These are phyloP conservation scores for Ficedula albicollis DNA, from an alignment of 2,797 vertebrate species.

Conservation along the genomic window DNA sequence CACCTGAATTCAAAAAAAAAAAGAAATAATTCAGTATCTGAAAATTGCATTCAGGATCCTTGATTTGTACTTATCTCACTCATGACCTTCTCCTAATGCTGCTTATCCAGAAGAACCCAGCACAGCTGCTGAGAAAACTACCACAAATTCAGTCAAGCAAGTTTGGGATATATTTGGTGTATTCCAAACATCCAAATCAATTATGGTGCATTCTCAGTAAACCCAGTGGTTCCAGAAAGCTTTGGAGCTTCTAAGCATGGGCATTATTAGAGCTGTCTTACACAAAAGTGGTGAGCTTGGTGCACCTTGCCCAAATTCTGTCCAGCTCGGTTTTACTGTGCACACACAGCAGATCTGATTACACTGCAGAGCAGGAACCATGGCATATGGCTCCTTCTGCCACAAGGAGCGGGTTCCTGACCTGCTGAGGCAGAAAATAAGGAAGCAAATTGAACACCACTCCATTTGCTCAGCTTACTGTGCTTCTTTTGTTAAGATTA, in stretches of 20 bases:
- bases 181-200: background rate
- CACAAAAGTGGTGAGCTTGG: background rate
- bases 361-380: background rate
- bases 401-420: background rate
- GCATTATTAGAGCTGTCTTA: background rate
- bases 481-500: background rate
- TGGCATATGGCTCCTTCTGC: background rate
- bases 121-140: background rate
- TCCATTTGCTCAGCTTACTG: background rate
- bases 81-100: background rate
- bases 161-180: fast-evolving
- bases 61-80: background rate
- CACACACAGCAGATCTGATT: background rate
- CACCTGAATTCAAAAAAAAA: background rate
- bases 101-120: background rate
- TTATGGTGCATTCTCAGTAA: background rate
- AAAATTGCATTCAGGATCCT: background rate
- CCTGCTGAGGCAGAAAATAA: constrained; percentile 36
- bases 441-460: background rate
- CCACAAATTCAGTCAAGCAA: background rate
- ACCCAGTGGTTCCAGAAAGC: background rate
- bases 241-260: background rate
- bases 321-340: background rate
- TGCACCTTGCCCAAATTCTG: background rate
- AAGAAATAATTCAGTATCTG: background rate